Evolutionary conservation across 1,140 invertebrate genomes (phyloP), one percentile per base, ranked within the genome.

Genomic region (Drosophila parabipectinata): DNA sequence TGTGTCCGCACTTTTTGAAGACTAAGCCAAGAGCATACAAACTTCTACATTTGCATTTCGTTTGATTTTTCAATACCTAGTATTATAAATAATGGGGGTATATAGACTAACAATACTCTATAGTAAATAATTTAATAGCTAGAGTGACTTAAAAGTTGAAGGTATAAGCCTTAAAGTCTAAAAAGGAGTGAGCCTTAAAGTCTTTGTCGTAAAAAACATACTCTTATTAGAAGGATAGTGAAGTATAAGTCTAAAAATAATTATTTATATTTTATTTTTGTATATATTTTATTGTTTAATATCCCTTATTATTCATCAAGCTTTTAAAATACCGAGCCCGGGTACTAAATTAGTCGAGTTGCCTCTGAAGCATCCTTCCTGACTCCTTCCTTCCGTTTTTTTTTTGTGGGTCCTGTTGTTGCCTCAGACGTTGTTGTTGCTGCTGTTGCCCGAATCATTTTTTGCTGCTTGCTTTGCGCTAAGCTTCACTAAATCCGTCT

Each of bases 401-500:
- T 41, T 34, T 30, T 30, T 41, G 58, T 15, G 12, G 26, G 15
- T 66, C 14, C 21, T 30, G 15, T 32, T 52, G 15, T 28, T 48
- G 10, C 52, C 15, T 2, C 41, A 34, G 8, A 30, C 50, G 4
- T 24, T 64, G 26, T 34, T 41, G 24, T 10, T 56, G 30, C 12
- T 72, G 26, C 26, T 8, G 47, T 14, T 63, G 28, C 62, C 44
- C 63, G 26, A 69, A 69, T 69, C 21, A 57, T 69, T 74, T 75
- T 59, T 59, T 67, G 71, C 18, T 81, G 48, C 47, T 77, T 59
- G 56, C 51, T 72, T 44, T 82, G 58, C 61, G 68, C 69, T 81
- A 78, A 81, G 79, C 80, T 73, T 59, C 64, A 83, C 79, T 81
- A 81, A 81, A 79, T 84, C 72, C 80, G 74, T 63, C 77, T 80